Evolutionary conservation across 2,113 vertebrate genomes (phyloP).

Genomic region (Vulpes ferrilata): DNA sequence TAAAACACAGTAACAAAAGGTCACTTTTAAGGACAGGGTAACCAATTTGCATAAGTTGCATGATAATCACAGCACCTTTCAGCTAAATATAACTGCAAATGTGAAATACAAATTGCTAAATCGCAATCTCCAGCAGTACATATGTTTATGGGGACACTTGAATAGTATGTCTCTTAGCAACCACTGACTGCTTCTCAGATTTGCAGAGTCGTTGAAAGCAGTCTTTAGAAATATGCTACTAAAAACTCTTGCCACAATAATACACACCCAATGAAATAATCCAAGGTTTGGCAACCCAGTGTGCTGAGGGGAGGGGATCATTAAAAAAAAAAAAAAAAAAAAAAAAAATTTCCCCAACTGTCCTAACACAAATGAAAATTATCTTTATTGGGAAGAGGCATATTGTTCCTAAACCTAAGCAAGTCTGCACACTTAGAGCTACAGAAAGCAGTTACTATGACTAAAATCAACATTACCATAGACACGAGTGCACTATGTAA

Average conservation of each 20-base stretch:
- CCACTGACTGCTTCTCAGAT: slow-evolving; percentile 83
- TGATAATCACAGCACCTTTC: slow-evolving; percentile 77
- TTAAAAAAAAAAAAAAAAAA: background rate
- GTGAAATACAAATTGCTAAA: slow-evolving; percentile 85
- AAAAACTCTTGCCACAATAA: slow-evolving; percentile 66
- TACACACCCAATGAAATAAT: slow-evolving; percentile 70
- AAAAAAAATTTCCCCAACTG: background rate
- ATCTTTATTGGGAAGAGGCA: slow-evolving; percentile 4
- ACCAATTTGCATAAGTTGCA: slow-evolving; percentile 79
- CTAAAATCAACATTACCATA: slow-evolving; percentile 33
- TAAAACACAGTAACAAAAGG: slow-evolving; percentile 72
- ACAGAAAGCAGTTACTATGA: background rate
- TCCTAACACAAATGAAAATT: slow-evolving; percentile 57
- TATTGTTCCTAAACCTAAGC: background rate
- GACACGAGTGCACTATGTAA: background rate
- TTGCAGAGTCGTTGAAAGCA: slow-evolving; percentile 77
- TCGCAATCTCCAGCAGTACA: slow-evolving; percentile 82
- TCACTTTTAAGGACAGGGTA: slow-evolving; percentile 80
- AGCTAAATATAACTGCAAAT: slow-evolving; percentile 82
- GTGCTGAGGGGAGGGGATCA: rapidly evolving
- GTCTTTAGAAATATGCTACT: slow-evolving; percentile 76
- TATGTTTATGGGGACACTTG: slow-evolving; percentile 82
- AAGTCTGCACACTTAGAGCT: background rate
- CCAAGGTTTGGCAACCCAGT: slow-evolving; percentile 56
- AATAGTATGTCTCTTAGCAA: slow-evolving; percentile 89